phyloP scores from a whole-genome alignment of 1,140 invertebrate species.

The Drosophila tsacasi region DNA sequence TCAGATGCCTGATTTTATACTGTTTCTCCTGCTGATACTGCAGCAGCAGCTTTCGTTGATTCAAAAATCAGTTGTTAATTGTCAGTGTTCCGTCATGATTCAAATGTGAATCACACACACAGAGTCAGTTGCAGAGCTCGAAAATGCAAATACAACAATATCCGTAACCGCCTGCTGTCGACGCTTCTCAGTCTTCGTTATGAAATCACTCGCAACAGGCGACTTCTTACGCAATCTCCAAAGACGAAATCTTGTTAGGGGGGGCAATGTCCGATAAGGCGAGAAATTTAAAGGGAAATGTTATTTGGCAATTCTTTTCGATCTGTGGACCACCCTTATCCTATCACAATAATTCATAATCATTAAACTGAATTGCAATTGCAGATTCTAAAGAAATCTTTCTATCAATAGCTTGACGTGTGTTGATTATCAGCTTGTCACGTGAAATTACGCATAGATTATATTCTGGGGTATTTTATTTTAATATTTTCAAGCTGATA shows the following conservation, averaged over 20 bases:
- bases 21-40: constrained; percentile 15
- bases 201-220: constrained; percentile 22
- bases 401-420: constrained; percentile 7
- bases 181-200: constrained; percentile 7
- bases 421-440: constrained; percentile 19
- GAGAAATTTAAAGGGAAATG: constrained; percentile 2
- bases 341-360: constrained; percentile 12
- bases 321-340: background rate
- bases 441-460: constrained; percentile 21
- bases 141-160: background rate
- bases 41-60: constrained; percentile 43
- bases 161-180: background rate
- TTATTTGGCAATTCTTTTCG: background rate
- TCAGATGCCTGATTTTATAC: background rate
- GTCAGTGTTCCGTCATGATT: constrained; percentile 51
- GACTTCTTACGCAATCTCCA: constrained; percentile 23
- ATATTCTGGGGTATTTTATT: constrained; percentile 9
- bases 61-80: constrained; percentile 66
- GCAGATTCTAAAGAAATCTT: constrained; percentile 10
- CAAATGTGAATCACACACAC: constrained; percentile 47
- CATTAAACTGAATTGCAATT: constrained; percentile 9
- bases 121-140: constrained; percentile 33
- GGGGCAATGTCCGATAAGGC: constrained; percentile 38
- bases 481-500: constrained; percentile 17
- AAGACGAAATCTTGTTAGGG: background rate